phyloP scores from a whole-genome alignment of 2,113 vertebrate genomes.

The Sander lucioperca region DNA sequence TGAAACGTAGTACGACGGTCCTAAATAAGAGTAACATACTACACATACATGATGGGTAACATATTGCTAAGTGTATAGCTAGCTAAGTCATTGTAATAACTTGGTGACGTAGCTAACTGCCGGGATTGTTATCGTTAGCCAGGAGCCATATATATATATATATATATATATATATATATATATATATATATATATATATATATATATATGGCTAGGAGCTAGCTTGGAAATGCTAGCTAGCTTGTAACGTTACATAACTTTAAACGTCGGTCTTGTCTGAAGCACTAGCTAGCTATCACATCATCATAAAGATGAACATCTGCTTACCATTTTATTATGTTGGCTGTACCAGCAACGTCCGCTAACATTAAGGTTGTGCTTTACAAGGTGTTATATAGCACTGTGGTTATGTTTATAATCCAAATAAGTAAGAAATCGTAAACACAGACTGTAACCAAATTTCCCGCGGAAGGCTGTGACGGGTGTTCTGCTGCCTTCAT shows the following conservation, averaged over 20 bases:
- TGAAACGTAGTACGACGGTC: not conserved
- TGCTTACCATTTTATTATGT: slow-evolving; percentile 63
- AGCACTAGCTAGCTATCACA: not conserved
- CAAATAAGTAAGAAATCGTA: not conserved
- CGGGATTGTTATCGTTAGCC: not conserved
- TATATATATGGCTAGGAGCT: not conserved
- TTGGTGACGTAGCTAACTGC: not conserved
- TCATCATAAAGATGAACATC: not conserved
- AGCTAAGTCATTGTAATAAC: not conserved
- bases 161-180: too few species aligned
- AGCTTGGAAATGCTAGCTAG: not conserved
- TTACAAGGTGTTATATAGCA: not conserved
- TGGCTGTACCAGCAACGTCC: not conserved
- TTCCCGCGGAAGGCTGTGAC: slow-evolving; percentile 64
- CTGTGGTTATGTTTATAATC: not conserved
- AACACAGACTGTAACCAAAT: slow-evolving; percentile 20
- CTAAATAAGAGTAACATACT: too few species aligned
- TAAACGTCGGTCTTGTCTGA: not conserved
- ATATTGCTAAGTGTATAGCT: not conserved
- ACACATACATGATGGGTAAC: too few species aligned
- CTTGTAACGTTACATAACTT: too few species aligned
- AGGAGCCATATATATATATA: not conserved
- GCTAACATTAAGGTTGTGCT: not conserved
- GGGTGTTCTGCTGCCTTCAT: not conserved
- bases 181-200: too few species aligned